These are phyloP conservation scores for Paelopatides confundens DNA, from an alignment of 53 echinoderm and acorn worm genomes.

Conservation along the genomic window DNA sequence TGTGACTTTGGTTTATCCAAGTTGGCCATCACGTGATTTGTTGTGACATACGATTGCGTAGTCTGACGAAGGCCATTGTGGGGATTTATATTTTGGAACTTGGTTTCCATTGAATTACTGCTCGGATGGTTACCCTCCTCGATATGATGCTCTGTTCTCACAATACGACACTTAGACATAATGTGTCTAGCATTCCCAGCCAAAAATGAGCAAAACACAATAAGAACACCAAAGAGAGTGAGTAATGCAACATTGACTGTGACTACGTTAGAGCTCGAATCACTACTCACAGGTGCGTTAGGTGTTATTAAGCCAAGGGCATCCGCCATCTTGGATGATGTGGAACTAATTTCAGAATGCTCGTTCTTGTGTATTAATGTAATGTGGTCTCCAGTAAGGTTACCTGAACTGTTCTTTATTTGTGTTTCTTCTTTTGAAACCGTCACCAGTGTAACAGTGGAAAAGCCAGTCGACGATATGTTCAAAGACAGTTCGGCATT, in stretches of 20 bases:
- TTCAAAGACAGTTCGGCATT: background rate
- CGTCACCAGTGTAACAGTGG: background rate
- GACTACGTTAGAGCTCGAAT: background rate
- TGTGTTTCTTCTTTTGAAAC: background rate
- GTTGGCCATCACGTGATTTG: background rate
- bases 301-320: too few relatives aligned
- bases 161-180: constrained; percentile 7
- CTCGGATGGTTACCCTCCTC: background rate
- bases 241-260: background rate
- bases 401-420: background rate
- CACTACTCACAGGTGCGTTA: background rate
- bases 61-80: background rate
- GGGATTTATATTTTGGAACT: background rate
- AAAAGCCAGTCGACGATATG: background rate
- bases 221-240: background rate
- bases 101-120: background rate
- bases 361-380: too few relatives aligned
- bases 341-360: background rate
- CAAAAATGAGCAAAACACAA: constrained; percentile 12
- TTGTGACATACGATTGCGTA: background rate
- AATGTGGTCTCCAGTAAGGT: too few relatives aligned
- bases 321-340: background rate
- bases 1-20: background rate
- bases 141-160: background rate
- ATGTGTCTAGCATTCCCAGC: constrained; percentile 23